Percentiles rank a stretch among this genome's conserved stretches.
phyloP scores from a whole-genome alignment of 2,888 invertebrate species.

The Tipula unca region DNA sequence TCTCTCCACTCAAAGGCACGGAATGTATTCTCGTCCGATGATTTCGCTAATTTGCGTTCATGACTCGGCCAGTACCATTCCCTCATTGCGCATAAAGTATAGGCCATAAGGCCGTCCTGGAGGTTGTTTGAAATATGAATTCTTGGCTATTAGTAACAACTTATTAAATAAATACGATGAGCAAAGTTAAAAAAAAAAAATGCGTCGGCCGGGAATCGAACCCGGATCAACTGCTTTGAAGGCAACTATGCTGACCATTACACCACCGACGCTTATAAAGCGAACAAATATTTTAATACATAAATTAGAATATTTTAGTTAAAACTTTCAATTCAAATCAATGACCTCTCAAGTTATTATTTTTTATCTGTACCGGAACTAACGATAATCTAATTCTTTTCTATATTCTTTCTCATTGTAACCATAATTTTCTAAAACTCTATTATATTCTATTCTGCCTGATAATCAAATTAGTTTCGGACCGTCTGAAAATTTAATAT shows the following conservation, averaged over 20 bases:
- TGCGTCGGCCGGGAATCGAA: constrained; percentile 45
- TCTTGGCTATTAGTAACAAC: no score
- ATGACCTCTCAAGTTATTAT: neutral
- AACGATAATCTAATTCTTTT: neutral
- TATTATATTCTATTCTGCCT: neutral
- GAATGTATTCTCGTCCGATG: no score
- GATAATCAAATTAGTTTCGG: neutral
- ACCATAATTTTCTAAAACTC: neutral
- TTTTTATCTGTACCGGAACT: neutral
- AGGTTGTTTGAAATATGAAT: no score
- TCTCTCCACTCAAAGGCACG: no score
- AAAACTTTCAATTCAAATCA: neutral
- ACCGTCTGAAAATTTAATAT: neutral
- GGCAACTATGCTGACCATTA: constrained; percentile 45
- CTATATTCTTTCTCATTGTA: neutral
- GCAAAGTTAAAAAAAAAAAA: constrained; percentile 17
- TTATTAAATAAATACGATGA: no score
- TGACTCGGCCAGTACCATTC: no score
- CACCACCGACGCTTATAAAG: constrained; percentile 39
- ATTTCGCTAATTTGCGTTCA: no score
- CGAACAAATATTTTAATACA: neutral
- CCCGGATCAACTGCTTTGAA: constrained; percentile 46
- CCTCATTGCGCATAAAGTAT: no score
- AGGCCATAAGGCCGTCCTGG: no score
- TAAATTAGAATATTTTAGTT: neutral